phyloP scores from a whole-genome alignment of 1,140 invertebrate species.

The Euwallacea similis region DNA sequence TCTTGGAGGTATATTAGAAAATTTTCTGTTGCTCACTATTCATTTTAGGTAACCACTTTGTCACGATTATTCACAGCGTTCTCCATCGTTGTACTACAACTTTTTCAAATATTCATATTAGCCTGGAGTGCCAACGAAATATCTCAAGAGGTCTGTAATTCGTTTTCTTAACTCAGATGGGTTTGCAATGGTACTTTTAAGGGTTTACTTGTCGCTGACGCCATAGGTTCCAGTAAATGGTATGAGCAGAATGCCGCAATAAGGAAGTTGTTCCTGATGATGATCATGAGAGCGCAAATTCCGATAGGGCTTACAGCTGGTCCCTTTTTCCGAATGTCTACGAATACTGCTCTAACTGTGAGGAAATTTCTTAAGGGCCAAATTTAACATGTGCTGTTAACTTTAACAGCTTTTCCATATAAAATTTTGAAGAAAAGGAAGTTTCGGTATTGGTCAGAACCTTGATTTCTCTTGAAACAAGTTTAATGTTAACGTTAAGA shows the following conservation, averaged over 20 bases:
- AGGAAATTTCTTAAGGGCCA: neutral
- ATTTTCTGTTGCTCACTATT: no score
- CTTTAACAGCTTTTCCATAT: neutral
- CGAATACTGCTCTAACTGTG: slow-evolving; percentile 16
- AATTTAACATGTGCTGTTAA: neutral
- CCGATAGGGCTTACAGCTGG: slow-evolving; percentile 18
- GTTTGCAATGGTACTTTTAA: neutral
- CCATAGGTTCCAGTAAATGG: slow-evolving; percentile 18
- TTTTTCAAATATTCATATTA: slow-evolving; percentile 23
- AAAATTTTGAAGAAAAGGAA: neutral
- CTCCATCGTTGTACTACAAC: slow-evolving; percentile 5
- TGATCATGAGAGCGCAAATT: slow-evolving; percentile 21
- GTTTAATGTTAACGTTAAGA: neutral
- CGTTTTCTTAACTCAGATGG: neutral
- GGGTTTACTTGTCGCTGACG: slow-evolving; percentile 8
- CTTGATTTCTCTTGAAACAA: no score
- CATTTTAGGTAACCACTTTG: no score
- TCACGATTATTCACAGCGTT: neutral
- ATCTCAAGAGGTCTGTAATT: slow-evolving; percentile 3
- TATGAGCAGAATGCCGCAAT: neutral
- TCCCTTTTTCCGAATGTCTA: slow-evolving; percentile 26
- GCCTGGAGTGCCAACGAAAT: slow-evolving; percentile 29
- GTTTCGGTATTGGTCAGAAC: no score
- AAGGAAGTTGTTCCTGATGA: slow-evolving; percentile 4
- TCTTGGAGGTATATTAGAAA: no score